Evolutionary conservation across 1,140 invertebrate genomes (phyloP), one percentile per base, ranked within the genome.

Genomic region (Steinernema khuongi): DNA sequence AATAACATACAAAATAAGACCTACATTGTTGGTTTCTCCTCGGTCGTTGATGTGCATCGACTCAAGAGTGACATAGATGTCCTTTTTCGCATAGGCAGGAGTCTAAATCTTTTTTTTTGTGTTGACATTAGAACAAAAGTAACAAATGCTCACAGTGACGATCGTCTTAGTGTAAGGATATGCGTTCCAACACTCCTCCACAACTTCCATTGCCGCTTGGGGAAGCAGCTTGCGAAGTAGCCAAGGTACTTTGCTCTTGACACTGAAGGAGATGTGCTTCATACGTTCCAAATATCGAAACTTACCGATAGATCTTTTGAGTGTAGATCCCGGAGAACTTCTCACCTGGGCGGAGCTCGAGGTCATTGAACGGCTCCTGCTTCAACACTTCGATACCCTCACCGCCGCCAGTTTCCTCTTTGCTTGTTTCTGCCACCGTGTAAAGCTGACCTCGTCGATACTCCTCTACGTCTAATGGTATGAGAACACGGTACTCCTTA

Each of bases 71-170:
- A 99, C 93, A 78, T 91, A 89, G 89, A 99, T 99, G 86, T 94
- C 94, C 50, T 97, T 93, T 88, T 98, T 96, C 97, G 99, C 99
- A 86, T 97, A 99, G 79, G 94, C 93, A 74, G 94, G 94, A 90
- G 98, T 98, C 93, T 94, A 86, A 70, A 80, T 7, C 50, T n/a
- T 4, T n/a, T n/a, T 4, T 60, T 22, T 17, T 14, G 7, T 17
- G 26, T 14, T 60, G 50, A 60, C 4, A 14, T 7, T 17, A 14
- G 7, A 22, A 26, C 14, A 11, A 60, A 7, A n/a, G 7, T 7
- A 26, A 17, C 11, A n/a, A n/a, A n/a, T n/a, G 30, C 68, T 31
- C 31, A 69, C 68, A 36, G 31, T 69, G 7, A 69, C 4, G 22
- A 69, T 92, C 79, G 96, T 99, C 88, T 91, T 91, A 88, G 95